phyloP scores from a whole-genome alignment of 2,113 vertebrate genomes.

The Grammomys surdaster region DNA sequence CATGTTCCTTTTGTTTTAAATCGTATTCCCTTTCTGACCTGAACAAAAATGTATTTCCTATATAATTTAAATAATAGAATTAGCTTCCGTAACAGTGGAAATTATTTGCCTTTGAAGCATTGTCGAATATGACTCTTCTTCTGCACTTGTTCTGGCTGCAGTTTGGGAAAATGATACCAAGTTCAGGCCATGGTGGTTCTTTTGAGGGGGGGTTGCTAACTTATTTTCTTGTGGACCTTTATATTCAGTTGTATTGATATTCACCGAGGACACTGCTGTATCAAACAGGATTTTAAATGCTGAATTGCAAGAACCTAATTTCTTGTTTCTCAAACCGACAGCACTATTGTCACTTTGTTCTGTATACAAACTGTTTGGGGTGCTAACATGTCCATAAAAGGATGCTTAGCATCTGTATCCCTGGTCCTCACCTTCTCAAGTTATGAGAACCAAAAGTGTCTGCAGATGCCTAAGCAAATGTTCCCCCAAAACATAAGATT shows the following conservation, averaged over 20 bases:
- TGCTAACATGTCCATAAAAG: neutral
- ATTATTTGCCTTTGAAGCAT: constrained; percentile 45
- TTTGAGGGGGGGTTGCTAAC: neutral
- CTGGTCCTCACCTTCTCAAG: neutral
- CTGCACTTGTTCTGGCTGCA: constrained; percentile 36
- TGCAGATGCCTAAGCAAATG: neutral
- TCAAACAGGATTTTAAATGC: neutral
- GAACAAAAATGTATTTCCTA: constrained; percentile 16
- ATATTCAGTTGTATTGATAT: neutral
- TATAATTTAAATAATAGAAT: constrained; percentile 3
- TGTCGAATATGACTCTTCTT: neutral
- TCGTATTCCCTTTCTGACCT: neutral
- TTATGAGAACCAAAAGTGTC: neutral
- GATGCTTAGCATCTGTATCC: neutral
- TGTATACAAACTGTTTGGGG: neutral
- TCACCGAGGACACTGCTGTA: neutral
- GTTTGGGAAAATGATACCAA: constrained; percentile 47
- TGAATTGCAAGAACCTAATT: neutral
- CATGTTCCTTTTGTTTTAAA: neutral
- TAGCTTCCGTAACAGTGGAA: constrained; percentile 3
- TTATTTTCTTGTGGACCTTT: neutral
- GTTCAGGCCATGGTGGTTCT: neutral
- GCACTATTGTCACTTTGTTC: neutral
- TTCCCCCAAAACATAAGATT: neutral
- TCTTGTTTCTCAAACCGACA: neutral